Conservation (phyloP, 2,888 invertebrate species). For the Phorcus lineatus region DNA sequence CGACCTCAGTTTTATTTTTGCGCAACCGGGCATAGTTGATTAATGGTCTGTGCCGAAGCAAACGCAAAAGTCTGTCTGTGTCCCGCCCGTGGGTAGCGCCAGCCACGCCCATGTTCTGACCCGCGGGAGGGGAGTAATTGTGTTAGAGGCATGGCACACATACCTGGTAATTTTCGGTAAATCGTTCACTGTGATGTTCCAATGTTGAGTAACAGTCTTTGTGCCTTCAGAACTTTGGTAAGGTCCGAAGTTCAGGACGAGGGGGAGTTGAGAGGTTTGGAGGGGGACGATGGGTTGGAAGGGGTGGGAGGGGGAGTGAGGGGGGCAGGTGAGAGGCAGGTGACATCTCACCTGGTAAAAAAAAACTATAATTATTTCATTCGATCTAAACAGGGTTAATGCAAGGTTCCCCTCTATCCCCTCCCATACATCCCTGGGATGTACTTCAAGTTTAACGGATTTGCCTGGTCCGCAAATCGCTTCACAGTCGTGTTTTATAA, state of each 20-base stretch:
- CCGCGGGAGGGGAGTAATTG: slow-evolving; percentile 10
- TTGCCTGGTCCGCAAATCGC: no score
- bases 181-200: slow-evolving; percentile 16
- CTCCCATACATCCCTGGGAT: no score
- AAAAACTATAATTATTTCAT: background rate
- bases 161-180: slow-evolving; percentile 19
- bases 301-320: background rate
- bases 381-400: background rate
- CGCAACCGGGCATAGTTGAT: slow-evolving; percentile 14
- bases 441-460: no score
- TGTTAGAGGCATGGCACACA: background rate
- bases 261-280: background rate
- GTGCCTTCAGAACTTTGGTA: background rate
- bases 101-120: slow-evolving; percentile 8
- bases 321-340: slow-evolving; percentile 1
- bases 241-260: background rate
- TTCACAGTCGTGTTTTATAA: no score
- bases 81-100: slow-evolving; percentile 13
- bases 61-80: background rate
- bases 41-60: background rate
- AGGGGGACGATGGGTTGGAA: background rate
- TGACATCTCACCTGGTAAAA: background rate
- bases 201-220: slow-evolving; percentile 2
- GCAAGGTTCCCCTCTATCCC: background rate
- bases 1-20: slow-evolving; percentile 12